A percentile compares a stretch with the other conserved stretches of the same genome.
phyloP scores from a whole-genome alignment of 2,113 vertebrate species.

The Macheiramphus alcinus region DNA sequence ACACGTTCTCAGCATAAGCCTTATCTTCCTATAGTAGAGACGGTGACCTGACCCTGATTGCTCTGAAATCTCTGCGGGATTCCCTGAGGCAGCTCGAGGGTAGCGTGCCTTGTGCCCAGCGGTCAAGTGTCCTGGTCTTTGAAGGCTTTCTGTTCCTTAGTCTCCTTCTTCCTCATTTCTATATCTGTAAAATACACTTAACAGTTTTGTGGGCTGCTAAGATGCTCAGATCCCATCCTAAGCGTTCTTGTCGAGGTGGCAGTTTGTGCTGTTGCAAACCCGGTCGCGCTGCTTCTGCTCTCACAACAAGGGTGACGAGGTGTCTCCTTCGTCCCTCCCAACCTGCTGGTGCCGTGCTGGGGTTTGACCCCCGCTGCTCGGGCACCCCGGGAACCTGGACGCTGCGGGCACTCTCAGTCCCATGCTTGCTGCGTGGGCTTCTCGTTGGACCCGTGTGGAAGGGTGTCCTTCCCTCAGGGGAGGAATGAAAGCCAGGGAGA shows the following conservation, averaged over 20 bases:
- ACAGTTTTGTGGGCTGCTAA: neutral
- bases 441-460: neutral
- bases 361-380: neutral
- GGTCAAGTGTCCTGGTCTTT: neutral
- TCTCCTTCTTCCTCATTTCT: neutral
- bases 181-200: neutral
- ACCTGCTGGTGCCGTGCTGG: neutral
- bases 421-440: neutral
- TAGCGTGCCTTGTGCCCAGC: rapidly evolving
- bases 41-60: neutral
- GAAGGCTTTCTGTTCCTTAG: neutral
- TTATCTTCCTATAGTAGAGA: neutral
- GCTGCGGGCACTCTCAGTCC: neutral
- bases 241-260: neutral
- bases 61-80: neutral
- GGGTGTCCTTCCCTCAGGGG: neutral
- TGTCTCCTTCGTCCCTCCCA: neutral
- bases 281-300: neutral
- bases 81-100: neutral
- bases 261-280: neutral
- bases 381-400: neutral
- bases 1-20: neutral
- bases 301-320: neutral
- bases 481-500: neutral
- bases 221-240: neutral